Evolutionary conservation across 2,797 vertebrate genomes (phyloP).

Genomic region (Tarsius wallacei): DNA sequence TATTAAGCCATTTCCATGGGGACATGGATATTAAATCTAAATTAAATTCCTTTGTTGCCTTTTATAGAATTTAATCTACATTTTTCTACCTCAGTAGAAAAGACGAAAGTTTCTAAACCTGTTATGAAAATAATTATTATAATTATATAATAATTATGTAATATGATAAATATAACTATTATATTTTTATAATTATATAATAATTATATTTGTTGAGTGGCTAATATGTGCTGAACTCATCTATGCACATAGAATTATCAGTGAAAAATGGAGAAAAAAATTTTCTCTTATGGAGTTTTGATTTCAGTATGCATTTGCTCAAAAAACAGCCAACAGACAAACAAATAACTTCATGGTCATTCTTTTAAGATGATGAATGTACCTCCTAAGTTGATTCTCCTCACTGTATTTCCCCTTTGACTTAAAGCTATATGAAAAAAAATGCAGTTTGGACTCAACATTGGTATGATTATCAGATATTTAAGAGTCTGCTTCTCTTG

Average conservation of each 20-base stretch:
- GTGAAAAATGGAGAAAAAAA: not conserved
- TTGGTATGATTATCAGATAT: not conserved
- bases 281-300: not conserved
- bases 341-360: slow-evolving; percentile 54
- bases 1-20: slow-evolving; percentile 11
- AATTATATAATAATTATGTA: not conserved
- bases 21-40: slow-evolving; percentile 48
- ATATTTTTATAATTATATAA: slow-evolving; percentile 44
- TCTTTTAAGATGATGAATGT: slow-evolving; percentile 21
- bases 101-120: not conserved
- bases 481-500: not conserved
- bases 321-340: slow-evolving; percentile 49
- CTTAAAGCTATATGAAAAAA: slow-evolving; percentile 8
- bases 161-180: no score
- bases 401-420: slow-evolving; percentile 55
- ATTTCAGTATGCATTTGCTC: slow-evolving; percentile 1
- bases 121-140: slow-evolving; percentile 53
- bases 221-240: not conserved
- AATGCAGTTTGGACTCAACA: slow-evolving; percentile 14
- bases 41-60: slow-evolving; percentile 39
- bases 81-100: slow-evolving; percentile 27
- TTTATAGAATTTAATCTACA: slow-evolving; percentile 9
- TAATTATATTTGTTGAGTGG: not conserved
- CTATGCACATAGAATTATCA: not conserved
- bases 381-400: slow-evolving; percentile 43